phyloP scores from a whole-genome alignment of 2,113 vertebrate genomes.

The Ceuthmochares aereus region DNA sequence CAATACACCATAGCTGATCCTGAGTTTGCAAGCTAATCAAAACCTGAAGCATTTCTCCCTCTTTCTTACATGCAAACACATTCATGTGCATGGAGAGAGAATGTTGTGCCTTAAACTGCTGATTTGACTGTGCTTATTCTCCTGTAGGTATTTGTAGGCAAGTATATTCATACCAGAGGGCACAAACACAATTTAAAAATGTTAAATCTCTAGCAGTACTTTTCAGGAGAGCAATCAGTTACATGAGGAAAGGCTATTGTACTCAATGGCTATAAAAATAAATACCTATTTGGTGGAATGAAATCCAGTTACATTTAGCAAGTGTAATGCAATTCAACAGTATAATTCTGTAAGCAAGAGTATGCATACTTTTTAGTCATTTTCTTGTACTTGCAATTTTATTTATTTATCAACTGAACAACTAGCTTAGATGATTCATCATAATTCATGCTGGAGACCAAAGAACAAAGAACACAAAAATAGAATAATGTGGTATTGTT shows the following conservation, averaged over 20 bases:
- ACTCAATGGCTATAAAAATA: background rate
- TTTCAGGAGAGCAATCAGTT: background rate
- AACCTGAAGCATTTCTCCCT: background rate
- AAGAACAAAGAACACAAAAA: constrained; percentile 41
- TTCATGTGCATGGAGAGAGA: background rate
- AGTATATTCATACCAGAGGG: background rate
- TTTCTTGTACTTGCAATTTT: constrained; percentile 29
- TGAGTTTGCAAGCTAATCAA: background rate
- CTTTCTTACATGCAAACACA: background rate
- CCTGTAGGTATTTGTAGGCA: background rate
- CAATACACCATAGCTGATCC: background rate
- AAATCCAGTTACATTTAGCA: background rate
- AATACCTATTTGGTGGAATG: background rate
- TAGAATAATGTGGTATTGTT: background rate
- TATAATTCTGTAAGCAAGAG: constrained; percentile 25
- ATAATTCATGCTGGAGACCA: constrained; percentile 52
- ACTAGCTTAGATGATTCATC: constrained; percentile 56
- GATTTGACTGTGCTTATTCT: background rate
- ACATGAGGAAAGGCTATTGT: background rate
- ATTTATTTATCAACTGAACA: constrained; percentile 64
- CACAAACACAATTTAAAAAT: background rate
- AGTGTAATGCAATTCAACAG: constrained; percentile 8
- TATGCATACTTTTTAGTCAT: background rate
- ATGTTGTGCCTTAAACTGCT: background rate
- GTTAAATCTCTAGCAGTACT: background rate